A percentile compares a stretch with the other conserved stretches of the same genome.
Evolutionary conservation across 2,888 invertebrate genomes (phyloP).

Genomic region (Oconnorella tubifera): DNA sequence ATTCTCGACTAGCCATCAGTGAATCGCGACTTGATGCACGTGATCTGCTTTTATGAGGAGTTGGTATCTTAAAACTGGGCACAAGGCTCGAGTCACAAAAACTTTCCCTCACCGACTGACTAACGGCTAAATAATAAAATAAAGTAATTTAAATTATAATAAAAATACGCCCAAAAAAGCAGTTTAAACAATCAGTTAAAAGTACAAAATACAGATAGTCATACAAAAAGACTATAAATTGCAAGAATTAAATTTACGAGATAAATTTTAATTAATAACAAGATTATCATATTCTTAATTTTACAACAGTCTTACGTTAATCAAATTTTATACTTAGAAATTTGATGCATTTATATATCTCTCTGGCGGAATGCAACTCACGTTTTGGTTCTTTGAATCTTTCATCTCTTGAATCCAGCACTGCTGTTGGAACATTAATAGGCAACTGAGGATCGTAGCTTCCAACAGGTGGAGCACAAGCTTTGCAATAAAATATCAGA

Average conservation of each 20-base stretch:
- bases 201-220: no score
- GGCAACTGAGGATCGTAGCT: slow-evolving; percentile 39
- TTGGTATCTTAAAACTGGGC: background rate
- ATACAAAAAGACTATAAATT: no score
- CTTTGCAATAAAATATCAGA: slow-evolving; percentile 30
- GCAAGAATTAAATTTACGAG: background rate
- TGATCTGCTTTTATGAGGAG: background rate
- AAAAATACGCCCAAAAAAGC: no score
- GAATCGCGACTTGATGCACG: background rate
- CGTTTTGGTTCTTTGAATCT: slow-evolving; percentile 22
- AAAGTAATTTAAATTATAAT: no score
- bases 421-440: slow-evolving; percentile 7
- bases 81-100: background rate
- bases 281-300: background rate
- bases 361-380: slow-evolving; percentile 5
- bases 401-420: slow-evolving; percentile 17
- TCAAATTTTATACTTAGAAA: no score
- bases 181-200: no score
- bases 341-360: no score
- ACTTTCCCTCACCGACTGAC: background rate
- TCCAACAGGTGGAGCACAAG: slow-evolving; percentile 44
- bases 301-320: background rate
- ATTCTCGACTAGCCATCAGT: background rate
- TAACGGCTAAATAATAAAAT: background rate
- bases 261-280: background rate